A percentile compares a stretch with the other conserved stretches of the same genome.
Evolutionary conservation across 1,140 invertebrate genomes (phyloP).

Genomic region (Aleiodes sp.): DNA sequence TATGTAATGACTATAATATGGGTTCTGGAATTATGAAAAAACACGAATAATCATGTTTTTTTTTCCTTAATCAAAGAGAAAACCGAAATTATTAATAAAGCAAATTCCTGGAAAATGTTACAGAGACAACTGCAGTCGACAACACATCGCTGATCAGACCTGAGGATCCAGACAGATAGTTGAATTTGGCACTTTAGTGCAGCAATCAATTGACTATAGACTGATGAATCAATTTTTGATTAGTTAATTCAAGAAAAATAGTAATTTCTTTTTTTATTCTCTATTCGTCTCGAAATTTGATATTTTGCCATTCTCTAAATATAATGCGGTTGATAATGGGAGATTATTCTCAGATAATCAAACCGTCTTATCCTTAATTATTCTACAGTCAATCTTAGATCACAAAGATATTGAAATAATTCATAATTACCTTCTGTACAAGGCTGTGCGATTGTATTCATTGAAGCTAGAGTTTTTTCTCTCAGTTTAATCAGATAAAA

Average conservation of each 20-base stretch:
- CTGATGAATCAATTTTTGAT: not conserved
- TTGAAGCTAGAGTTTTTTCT: no score
- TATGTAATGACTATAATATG: no score
- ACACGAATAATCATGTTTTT: not conserved
- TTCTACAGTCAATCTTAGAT: no score
- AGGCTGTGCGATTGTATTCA: slow-evolving; percentile 8
- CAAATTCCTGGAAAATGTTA: not conserved
- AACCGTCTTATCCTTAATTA: no score
- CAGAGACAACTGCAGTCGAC: slow-evolving; percentile 7
- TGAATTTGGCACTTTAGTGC: not conserved
- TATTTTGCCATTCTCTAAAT: not conserved
- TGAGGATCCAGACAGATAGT: not conserved
- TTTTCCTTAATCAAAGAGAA: no score
- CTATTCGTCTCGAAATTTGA: not conserved
- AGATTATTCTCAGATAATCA: no score
- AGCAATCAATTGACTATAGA: not conserved
- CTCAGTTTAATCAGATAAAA: no score
- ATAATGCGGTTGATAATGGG: no score
- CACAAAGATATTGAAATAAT: no score
- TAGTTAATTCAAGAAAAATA: not conserved
- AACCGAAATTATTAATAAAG: not conserved
- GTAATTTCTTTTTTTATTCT: not conserved
- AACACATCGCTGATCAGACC: not conserved
- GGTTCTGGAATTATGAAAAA: not conserved
- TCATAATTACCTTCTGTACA: not conserved